Conservation (phyloP, 2,888 invertebrate genomes). For the Pherbina coryleti region DNA sequence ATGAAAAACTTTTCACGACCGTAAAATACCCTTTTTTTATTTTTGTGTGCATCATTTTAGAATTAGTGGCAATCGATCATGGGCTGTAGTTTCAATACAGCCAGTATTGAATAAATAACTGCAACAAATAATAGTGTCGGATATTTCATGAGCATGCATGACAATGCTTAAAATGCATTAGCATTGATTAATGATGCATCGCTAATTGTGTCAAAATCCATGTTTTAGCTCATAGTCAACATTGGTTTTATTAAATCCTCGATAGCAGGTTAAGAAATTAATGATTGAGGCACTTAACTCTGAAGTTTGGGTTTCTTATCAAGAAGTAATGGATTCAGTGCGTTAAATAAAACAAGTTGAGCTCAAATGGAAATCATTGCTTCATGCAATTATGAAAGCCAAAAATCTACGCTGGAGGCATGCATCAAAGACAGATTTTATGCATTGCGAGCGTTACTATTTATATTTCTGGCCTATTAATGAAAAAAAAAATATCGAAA, state of each 20-base stretch:
- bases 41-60: too few relatives aligned
- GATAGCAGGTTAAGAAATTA: not conserved
- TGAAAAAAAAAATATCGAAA: too few relatives aligned
- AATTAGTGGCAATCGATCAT: too few relatives aligned
- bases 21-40: too few relatives aligned
- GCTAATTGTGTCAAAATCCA: not conserved
- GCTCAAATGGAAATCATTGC: not conserved
- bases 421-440: not conserved
- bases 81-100: too few relatives aligned
- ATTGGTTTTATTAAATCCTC: not conserved
- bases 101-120: too few relatives aligned
- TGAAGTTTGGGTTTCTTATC: not conserved
- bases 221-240: not conserved
- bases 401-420: not conserved
- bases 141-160: too few relatives aligned
- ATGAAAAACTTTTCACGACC: too few relatives aligned
- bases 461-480: too few relatives aligned
- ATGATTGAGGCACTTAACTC: not conserved
- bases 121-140: too few relatives aligned
- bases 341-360: not conserved
- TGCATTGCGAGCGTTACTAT: not conserved
- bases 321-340: not conserved
- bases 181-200: not conserved
- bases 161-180: not conserved
- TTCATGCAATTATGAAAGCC: not conserved